Base-by-base conservation (phyloP, 2,888 invertebrate species). In the Acronicta aceris region DNA sequence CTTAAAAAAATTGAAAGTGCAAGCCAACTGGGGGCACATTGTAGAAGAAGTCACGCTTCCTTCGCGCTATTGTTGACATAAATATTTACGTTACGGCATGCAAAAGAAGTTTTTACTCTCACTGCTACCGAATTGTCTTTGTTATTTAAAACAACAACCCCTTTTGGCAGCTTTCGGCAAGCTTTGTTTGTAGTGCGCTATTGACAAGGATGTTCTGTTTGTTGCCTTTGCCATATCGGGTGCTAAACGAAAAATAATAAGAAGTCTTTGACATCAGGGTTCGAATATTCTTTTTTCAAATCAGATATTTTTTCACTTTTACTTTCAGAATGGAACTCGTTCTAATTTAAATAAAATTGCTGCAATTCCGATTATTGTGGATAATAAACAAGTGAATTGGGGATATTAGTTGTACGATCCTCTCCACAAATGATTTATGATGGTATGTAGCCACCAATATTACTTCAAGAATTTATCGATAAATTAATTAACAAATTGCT, bases 61-160 rank as follows among this genome's bases (percentile, higher is more conserved):
- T 86, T 79, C 78, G 67, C 64, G 65, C 89, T 84, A 88, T 93
- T 91, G 89, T 89, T 50, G 70, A 71, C 70, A 89, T 91, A 92
- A 94, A 94, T 94, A 94, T 94, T 94, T 93, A 94, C 90, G 89
- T 89, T 88, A 79, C 80, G 74, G 77, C 78, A 93, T 94, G 94
- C 94, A 94, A 94, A 94, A 93, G 82, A 90, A 85, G 87, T 93
- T 94, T 94, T 93, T 90, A 87, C 82, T 82, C 81, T 79, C 79
- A 81, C 89, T 91, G 87, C 94, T 94, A 94, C 94, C 82, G 94
- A 89, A 91, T 90, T 79, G 86, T 76, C 82, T 89, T 90, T 94
- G 89, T 93, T 93, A 91, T 93, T 91, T 72, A 85, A 85, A 89
- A 82, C 85, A 89, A 81, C 87, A 92, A 92, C 90, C 92, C 92